phyloP scores from a whole-genome alignment of 2,888 invertebrate genomes.

The Gibbula magus region DNA sequence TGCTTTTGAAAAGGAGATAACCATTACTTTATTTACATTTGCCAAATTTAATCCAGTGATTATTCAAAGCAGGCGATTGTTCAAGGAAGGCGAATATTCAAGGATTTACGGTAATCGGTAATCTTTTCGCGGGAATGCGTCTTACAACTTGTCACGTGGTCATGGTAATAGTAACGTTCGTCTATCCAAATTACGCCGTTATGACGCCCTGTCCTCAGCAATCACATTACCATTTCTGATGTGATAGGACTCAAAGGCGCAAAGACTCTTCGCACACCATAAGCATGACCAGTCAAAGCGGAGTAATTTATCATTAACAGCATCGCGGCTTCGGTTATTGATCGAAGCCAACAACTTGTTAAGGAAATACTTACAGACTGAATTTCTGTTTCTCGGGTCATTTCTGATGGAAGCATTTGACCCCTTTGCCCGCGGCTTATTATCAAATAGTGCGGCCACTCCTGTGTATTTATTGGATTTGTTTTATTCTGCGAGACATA shows the following conservation, averaged over 20 bases:
- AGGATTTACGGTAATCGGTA: too few species aligned
- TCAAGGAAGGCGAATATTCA: too few species aligned
- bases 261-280: slow-evolving; percentile 7
- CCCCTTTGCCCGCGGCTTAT: not conserved
- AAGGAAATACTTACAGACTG: not conserved
- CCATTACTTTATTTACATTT: too few species aligned
- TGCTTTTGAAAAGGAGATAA: too few species aligned
- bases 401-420: not conserved
- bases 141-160: too few species aligned
- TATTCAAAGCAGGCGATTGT: too few species aligned
- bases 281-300: not conserved
- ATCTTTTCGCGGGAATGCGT: too few species aligned
- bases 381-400: slow-evolving; percentile 1
- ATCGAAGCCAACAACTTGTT: not conserved
- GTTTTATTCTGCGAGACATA: not conserved
- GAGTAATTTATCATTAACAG: slow-evolving; percentile 7
- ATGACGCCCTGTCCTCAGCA: not conserved
- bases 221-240: slow-evolving; percentile 8
- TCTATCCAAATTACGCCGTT: too few species aligned
- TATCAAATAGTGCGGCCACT: not conserved
- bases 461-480: not conserved
- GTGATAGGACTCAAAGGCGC: not conserved
- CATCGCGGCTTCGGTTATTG: not conserved
- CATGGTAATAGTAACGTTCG: too few species aligned
- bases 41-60: too few species aligned